Evolutionary conservation across 2,797 vertebrate genomes (phyloP).

Genomic region (Myotis planiceps): DNA sequence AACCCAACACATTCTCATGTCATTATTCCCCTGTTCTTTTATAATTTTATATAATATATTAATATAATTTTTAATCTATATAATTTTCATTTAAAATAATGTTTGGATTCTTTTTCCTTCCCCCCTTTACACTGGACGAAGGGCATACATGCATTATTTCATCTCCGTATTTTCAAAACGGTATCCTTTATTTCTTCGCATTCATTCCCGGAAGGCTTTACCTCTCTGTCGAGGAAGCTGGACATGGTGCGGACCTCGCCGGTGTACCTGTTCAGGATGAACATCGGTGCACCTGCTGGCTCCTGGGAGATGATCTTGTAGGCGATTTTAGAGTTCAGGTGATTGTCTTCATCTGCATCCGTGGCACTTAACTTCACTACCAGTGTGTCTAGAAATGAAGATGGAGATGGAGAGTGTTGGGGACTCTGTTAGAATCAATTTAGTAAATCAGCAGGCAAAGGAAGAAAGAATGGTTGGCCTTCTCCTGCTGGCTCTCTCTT

Average conservation of each 20-base stretch:
- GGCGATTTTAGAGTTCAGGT: slow-evolving; percentile 90
- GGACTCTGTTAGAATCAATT: slow-evolving; percentile 47
- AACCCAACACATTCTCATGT: background rate
- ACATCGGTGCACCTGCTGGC: slow-evolving; percentile 86
- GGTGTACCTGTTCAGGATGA: slow-evolving; percentile 87
- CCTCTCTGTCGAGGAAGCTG: slow-evolving; percentile 89
- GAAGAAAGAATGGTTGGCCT: background rate
- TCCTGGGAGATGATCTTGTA: slow-evolving; percentile 89
- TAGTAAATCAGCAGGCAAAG: background rate
- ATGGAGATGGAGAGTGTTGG: background rate
- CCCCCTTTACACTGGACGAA: background rate
- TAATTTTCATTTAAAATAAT: slow-evolving; percentile 1
- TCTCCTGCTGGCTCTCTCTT: background rate
- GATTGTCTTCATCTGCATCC: slow-evolving; percentile 89
- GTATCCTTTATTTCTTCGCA: background rate
- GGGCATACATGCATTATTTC: background rate
- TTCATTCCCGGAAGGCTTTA: slow-evolving; percentile 72
- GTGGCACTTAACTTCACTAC: slow-evolving; percentile 88
- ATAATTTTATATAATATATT: background rate
- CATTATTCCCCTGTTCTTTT: background rate
- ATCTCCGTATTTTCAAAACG: background rate
- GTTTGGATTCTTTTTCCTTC: background rate
- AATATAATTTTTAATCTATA: background rate
- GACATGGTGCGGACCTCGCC: slow-evolving; percentile 87
- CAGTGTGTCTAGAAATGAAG: slow-evolving; percentile 84